These are phyloP conservation scores for Cryptophagus acutangulus DNA, from an alignment of 2,888 invertebrate species.

Conservation along the genomic window DNA sequence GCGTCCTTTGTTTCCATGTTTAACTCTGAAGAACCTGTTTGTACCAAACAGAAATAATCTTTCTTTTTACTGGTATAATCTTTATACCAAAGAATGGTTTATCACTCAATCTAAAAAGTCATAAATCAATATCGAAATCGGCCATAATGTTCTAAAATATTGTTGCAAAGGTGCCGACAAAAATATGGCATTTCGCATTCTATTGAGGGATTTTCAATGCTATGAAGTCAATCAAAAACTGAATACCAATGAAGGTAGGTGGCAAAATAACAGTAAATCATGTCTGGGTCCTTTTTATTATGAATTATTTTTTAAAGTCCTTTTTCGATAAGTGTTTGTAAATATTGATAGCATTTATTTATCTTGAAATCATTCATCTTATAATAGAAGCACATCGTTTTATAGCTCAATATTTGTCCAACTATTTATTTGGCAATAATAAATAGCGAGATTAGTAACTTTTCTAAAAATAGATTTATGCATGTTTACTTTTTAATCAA, in stretches of 20 bases:
- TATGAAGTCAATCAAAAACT: constrained; percentile 36
- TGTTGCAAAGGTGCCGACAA: constrained; percentile 37
- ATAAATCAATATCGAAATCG: constrained; percentile 36
- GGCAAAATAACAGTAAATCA: constrained; percentile 37
- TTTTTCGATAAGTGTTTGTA: no score
- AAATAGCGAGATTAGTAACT: no score
- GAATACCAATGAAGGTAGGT: constrained; percentile 41
- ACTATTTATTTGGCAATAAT: no score
- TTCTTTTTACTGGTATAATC: background rate
- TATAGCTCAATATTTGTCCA: no score
- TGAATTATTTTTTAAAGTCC: no score
- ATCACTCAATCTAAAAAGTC: constrained; percentile 32
- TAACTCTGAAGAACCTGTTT: constrained; percentile 4
- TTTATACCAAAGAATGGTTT: constrained; percentile 16
- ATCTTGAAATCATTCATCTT: no score
- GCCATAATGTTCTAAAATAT: constrained; percentile 35
- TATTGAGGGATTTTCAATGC: constrained; percentile 28
- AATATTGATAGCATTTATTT: no score
- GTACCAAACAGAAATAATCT: constrained; percentile 11
- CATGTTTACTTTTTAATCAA: no score
- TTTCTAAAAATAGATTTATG: no score
- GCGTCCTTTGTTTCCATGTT: background rate
- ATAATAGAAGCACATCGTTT: no score
- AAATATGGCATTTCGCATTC: constrained; percentile 34
- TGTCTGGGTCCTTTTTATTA: no score